phyloP scores from a whole-genome alignment of 2,888 invertebrate genomes.

The Luffia ferchaultella region DNA sequence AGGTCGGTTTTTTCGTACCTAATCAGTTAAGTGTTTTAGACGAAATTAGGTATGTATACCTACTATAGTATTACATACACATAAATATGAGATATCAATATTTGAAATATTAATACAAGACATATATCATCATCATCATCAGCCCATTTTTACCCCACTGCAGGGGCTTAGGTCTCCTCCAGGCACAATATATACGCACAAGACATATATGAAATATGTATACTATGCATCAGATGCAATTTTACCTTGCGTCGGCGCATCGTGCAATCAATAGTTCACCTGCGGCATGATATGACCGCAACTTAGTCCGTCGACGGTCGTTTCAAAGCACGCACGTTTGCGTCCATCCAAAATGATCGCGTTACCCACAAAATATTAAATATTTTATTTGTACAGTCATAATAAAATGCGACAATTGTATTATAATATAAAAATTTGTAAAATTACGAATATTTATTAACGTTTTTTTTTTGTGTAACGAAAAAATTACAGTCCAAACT shows the following conservation, averaged over 20 bases:
- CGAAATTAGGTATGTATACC: too few relatives aligned
- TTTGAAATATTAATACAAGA: neutral
- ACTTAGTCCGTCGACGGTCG: conserved; percentile 1
- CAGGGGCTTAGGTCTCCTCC: neutral
- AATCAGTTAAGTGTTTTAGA: too few relatives aligned
- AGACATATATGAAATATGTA: too few relatives aligned
- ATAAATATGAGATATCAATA: neutral
- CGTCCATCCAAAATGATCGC: neutral
- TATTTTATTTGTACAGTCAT: neutral
- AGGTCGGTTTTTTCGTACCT: too few relatives aligned
- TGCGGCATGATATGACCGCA: neutral
- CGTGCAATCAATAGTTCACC: neutral
- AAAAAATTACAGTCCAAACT: too few relatives aligned
- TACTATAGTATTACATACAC: too few relatives aligned
- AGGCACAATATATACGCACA: neutral
- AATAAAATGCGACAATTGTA: neutral
- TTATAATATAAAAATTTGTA: too few relatives aligned
- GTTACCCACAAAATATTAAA: neutral
- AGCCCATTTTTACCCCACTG: neutral
- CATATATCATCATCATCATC: neutral
- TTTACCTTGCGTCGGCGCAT: too few relatives aligned
- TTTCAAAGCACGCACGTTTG: conserved; percentile 2
- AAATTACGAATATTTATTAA: too few relatives aligned
- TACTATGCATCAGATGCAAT: too few relatives aligned
- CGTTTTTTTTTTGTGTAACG: too few relatives aligned